phyloP scores from a whole-genome alignment of 2,888 invertebrate genomes.

The Drosophila multiciliata region DNA sequence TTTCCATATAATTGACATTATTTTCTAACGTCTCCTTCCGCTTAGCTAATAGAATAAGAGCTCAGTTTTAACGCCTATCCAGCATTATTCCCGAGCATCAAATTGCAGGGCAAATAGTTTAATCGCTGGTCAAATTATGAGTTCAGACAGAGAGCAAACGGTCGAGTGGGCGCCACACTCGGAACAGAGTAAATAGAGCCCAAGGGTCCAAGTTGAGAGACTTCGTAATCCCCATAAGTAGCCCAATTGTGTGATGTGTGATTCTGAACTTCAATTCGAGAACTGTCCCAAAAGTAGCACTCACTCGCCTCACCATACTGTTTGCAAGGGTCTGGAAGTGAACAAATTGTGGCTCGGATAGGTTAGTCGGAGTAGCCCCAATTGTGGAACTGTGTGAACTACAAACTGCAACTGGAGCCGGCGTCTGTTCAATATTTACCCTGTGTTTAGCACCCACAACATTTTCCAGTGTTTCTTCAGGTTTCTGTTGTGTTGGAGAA shows the following conservation, averaged over 20 bases:
- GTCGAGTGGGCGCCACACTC: slow-evolving; percentile 32
- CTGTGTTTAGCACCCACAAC: slow-evolving; percentile 55
- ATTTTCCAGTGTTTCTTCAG: slow-evolving; percentile 54
- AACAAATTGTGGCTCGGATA: slow-evolving; percentile 7
- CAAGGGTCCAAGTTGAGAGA: slow-evolving; percentile 30
- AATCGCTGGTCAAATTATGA: slow-evolving; percentile 62
- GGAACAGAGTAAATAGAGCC: slow-evolving; percentile 12
- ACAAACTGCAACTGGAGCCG: slow-evolving; percentile 70
- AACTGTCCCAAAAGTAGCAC: slow-evolving; percentile 38
- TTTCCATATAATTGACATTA: neutral
- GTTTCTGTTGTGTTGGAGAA: slow-evolving; percentile 31
- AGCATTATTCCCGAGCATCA: slow-evolving; percentile 22
- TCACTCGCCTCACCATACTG: neutral
- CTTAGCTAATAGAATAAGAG: slow-evolving; percentile 2
- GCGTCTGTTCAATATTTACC: slow-evolving; percentile 60
- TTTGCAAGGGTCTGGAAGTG: slow-evolving; percentile 9
- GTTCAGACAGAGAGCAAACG: slow-evolving; percentile 25
- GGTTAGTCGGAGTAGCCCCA: slow-evolving; percentile 18
- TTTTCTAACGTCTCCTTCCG: neutral
- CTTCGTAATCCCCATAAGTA: slow-evolving; percentile 66
- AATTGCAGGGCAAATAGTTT: slow-evolving; percentile 61
- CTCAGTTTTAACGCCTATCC: slow-evolving; percentile 23
- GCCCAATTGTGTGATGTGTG: slow-evolving; percentile 61
- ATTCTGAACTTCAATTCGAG: slow-evolving; percentile 34
- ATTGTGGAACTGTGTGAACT: slow-evolving; percentile 56